Evolutionary conservation across 2,797 vertebrate species (phyloP).

Genomic region (Myotis myotis): DNA sequence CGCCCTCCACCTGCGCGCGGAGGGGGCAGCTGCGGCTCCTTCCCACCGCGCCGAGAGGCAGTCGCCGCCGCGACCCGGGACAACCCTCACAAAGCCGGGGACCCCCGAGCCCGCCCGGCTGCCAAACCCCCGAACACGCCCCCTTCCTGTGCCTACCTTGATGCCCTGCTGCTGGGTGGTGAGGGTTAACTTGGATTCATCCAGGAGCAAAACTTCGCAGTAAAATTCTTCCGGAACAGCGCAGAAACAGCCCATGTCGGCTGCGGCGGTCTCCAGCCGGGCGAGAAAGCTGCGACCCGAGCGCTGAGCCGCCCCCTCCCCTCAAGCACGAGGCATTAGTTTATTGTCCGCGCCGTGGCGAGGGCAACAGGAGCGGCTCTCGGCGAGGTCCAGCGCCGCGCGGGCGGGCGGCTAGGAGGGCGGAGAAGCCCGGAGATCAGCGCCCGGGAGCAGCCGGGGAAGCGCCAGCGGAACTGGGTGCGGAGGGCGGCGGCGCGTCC

Average conservation of each 20-base stretch:
- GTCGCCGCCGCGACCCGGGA: background rate
- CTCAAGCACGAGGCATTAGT: slow-evolving; percentile 23
- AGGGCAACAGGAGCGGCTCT: background rate
- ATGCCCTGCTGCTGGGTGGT: slow-evolving; percentile 91
- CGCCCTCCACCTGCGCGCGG: background rate
- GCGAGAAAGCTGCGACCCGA: background rate
- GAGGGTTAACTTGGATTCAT: slow-evolving; percentile 90
- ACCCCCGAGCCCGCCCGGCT: background rate
- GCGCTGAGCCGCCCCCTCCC: background rate
- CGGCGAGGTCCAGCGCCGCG: background rate
- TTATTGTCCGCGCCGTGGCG: background rate
- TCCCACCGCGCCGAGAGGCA: background rate
- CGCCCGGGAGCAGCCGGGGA: background rate
- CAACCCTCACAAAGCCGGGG: slow-evolving; percentile 38
- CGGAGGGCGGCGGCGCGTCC: slow-evolving; percentile 45
- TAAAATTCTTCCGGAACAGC: slow-evolving; percentile 92
- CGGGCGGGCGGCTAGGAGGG: background rate
- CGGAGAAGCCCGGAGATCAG: background rate
- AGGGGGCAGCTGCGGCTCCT: background rate
- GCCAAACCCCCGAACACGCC: background rate
- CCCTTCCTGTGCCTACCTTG: slow-evolving; percentile 84
- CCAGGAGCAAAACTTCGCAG: slow-evolving; percentile 92
- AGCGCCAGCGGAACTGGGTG: background rate
- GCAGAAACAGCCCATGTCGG: slow-evolving; percentile 91
- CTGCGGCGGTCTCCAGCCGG: slow-evolving; percentile 18